Evolutionary conservation across 2,888 invertebrate genomes (phyloP).

Genomic region (Glaucopsyche alexis): DNA sequence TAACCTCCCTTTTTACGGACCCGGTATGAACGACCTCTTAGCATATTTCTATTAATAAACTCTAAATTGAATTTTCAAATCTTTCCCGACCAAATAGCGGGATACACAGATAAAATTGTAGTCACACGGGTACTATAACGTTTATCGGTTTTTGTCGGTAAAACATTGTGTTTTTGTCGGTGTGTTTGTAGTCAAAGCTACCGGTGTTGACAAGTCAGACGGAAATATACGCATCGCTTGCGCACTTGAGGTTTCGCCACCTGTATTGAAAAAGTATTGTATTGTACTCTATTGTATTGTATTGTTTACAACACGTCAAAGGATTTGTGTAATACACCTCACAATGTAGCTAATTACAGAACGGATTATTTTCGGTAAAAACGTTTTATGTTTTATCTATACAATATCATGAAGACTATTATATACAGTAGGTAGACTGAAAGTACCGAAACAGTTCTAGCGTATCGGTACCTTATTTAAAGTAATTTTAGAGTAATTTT

Average conservation of each 20-base stretch:
- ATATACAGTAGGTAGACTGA: background rate
- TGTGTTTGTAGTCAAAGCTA: slow-evolving; percentile 61
- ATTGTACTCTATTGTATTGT: slow-evolving; percentile 54
- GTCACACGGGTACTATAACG: slow-evolving; percentile 10
- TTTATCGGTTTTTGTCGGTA: slow-evolving; percentile 12
- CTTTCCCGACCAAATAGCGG: background rate
- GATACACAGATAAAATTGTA: background rate
- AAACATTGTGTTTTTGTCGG: slow-evolving; percentile 44
- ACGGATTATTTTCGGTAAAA: slow-evolving; percentile 47
- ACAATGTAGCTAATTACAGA: slow-evolving; percentile 49
- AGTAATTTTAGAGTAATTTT: background rate
- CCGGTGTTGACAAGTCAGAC: slow-evolving; percentile 54
- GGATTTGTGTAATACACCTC: slow-evolving; percentile 40
- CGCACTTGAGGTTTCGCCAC: slow-evolving; percentile 74
- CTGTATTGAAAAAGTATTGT: slow-evolving; percentile 63
- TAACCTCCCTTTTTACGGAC: background rate
- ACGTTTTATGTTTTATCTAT: background rate
- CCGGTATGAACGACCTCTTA: background rate
- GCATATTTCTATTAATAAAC: no score
- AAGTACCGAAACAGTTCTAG: background rate
- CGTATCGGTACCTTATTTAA: background rate
- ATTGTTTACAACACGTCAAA: slow-evolving; percentile 57
- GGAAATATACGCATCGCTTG: slow-evolving; percentile 61
- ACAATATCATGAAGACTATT: background rate
- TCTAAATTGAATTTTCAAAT: no score